These are phyloP conservation scores for Chesias legatella DNA, from an alignment of 2,888 invertebrate genomes.

Conservation along the genomic window DNA sequence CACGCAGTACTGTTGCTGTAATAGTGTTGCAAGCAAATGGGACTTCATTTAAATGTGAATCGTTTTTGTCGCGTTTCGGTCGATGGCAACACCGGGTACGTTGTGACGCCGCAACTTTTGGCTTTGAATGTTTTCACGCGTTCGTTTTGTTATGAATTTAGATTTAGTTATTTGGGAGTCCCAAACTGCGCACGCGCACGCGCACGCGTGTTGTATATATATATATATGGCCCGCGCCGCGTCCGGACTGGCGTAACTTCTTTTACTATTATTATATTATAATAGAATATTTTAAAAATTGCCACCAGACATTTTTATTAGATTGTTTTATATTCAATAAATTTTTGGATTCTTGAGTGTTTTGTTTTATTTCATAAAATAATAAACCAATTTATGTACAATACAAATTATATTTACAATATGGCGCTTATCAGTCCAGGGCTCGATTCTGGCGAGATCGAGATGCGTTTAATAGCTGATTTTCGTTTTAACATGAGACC, in stretches of 20 bases:
- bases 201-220: slow-evolving; percentile 34
- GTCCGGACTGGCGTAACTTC: slow-evolving; percentile 35
- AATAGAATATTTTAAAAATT: slow-evolving; percentile 72
- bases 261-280: slow-evolving; percentile 49
- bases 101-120: slow-evolving; percentile 9
- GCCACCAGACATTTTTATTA: slow-evolving; percentile 74
- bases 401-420: no score
- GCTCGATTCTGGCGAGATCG: no score
- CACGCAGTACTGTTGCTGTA: no score
- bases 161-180: slow-evolving; percentile 47
- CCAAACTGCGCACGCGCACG: slow-evolving; percentile 32
- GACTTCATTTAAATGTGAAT: no score
- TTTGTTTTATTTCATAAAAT: slow-evolving; percentile 33
- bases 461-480: no score
- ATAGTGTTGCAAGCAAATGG: no score
- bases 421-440: no score
- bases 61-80: no score
- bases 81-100: slow-evolving; percentile 29
- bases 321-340: slow-evolving; percentile 79
- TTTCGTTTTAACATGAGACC: no score
- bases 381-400: neutral
- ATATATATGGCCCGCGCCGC: slow-evolving; percentile 19
- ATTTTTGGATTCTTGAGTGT: slow-evolving; percentile 68
- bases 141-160: slow-evolving; percentile 45
- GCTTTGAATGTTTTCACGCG: slow-evolving; percentile 21